phyloP scores from a whole-genome alignment of 2,797 vertebrate genomes.

The Smutsia temminckii region DNA sequence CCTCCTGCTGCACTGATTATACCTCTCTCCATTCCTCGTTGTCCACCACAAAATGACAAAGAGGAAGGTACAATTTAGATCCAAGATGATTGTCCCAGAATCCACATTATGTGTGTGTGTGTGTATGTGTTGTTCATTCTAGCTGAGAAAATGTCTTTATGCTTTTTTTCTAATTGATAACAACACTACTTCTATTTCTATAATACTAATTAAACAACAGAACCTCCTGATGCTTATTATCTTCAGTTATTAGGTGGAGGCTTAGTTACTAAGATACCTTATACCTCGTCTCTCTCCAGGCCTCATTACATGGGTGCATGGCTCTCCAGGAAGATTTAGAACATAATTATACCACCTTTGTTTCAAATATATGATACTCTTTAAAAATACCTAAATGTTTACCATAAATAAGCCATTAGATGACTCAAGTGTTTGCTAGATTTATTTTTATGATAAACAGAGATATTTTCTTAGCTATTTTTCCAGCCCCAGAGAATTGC shows the following conservation, averaged over 20 bases:
- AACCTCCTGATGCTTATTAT: neutral
- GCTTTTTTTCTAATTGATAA: neutral
- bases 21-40: neutral
- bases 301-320: neutral
- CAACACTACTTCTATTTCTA: neutral
- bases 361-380: neutral
- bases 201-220: neutral
- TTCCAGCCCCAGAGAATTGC: neutral
- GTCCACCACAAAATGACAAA: neutral
- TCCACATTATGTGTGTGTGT: neutral
- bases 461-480: neutral
- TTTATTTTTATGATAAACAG: neutral
- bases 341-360: neutral
- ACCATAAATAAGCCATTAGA: neutral
- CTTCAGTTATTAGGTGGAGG: neutral
- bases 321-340: neutral
- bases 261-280: neutral
- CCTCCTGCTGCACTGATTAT: neutral
- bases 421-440: neutral
- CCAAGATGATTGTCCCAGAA: neutral
- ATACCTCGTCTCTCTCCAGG: neutral
- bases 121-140: neutral
- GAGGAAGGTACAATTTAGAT: neutral
- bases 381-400: neutral
- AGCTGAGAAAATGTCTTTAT: neutral